Conservation (phyloP, 2,113 vertebrate genomes). For the Plecotus auritus region DNA sequence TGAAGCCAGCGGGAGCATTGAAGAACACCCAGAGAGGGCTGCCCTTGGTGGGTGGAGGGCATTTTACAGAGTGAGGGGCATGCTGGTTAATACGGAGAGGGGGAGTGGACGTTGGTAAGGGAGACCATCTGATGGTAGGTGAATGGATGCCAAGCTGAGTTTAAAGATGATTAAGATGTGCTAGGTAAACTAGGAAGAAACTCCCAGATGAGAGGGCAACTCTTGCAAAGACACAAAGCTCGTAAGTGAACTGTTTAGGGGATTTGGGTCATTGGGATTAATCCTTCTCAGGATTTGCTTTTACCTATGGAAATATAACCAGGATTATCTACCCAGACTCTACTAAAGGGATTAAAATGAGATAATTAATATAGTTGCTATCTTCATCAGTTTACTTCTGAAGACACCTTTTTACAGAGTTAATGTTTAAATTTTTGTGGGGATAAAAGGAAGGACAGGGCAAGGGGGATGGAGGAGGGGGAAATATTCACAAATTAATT, state of each 20-base stretch:
- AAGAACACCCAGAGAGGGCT: not conserved
- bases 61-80: not conserved
- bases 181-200: not conserved
- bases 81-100: not conserved
- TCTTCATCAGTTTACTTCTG: slow-evolving; percentile 40
- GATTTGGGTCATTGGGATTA: not conserved
- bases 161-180: not conserved
- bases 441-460: not conserved
- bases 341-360: slow-evolving; percentile 54
- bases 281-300: not conserved
- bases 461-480: accelerated
- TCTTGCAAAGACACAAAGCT: not conserved
- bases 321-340: not conserved
- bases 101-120: not conserved
- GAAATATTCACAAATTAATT: not conserved
- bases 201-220: not conserved
- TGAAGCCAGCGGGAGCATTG: not conserved
- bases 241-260: not conserved
- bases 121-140: not conserved
- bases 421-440: slow-evolving; percentile 32
- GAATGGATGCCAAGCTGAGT: not conserved
- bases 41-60: not conserved
- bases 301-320: not conserved
- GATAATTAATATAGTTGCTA: slow-evolving; percentile 4
- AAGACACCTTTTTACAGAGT: not conserved